These are phyloP conservation scores for Montipora capricornis DNA, from an alignment of 64 coral and sea anemone genomes.

Conservation along the genomic window DNA sequence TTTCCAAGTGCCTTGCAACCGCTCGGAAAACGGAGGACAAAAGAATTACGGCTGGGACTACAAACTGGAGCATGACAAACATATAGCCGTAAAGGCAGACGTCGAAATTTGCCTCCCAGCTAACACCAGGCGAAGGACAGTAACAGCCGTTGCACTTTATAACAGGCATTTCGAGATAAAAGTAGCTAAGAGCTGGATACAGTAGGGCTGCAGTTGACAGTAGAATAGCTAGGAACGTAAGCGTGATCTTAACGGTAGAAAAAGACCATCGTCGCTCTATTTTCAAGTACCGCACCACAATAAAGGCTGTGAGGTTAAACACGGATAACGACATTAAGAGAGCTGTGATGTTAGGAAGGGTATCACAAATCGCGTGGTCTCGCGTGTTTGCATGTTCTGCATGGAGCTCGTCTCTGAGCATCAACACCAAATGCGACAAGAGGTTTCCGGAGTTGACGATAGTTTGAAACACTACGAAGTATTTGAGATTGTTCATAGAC, in stretches of 20 bases:
- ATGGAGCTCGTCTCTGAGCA: conserved; percentile 16
- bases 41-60: conserved; percentile 23
- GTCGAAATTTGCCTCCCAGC: conserved; percentile 46
- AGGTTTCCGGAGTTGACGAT: conserved; percentile 26
- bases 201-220: conserved; percentile 7
- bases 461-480: conserved; percentile 28
- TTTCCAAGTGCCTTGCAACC: conserved; percentile 12
- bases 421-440: conserved; percentile 14
- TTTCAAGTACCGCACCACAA: conserved; percentile 28
- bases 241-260: background rate
- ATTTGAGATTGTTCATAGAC: conserved; percentile 6
- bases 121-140: conserved; percentile 22
- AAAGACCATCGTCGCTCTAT: conserved; percentile 34
- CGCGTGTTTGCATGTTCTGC: background rate
- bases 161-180: conserved; percentile 23
- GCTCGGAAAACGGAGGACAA: background rate
- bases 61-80: conserved; percentile 17
- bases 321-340: conserved; percentile 22
- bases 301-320: conserved; percentile 38
- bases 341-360: conserved; percentile 31
- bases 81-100: conserved; percentile 47
- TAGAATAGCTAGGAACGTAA: background rate
- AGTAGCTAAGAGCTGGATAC: conserved; percentile 6
- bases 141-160: conserved; percentile 32
- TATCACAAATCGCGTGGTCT: conserved; percentile 24